Evolutionary conservation across 2,888 invertebrate genomes (phyloP).

Genomic region (Alentia gelatinosa): DNA sequence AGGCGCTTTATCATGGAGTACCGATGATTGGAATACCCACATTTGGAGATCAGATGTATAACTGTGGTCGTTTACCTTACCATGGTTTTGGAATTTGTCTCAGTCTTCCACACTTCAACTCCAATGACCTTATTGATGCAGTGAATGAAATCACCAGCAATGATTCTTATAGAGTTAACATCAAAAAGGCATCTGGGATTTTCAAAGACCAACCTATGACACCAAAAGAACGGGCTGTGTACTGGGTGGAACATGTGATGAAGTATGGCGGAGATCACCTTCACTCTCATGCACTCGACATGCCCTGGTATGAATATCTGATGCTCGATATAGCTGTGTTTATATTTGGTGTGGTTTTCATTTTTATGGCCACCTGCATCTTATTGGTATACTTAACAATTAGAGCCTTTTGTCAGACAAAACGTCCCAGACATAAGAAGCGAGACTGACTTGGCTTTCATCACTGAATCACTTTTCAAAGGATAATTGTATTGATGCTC

Average conservation of each 20-base stretch:
- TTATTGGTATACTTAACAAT: background rate
- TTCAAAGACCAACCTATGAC: slow-evolving; percentile 58
- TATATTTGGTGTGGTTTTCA: background rate
- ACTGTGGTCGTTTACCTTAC: slow-evolving; percentile 60
- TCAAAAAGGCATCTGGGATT: slow-evolving; percentile 62
- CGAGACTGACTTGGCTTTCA: no score
- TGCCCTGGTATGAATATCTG: slow-evolving; percentile 68
- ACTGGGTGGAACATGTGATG: slow-evolving; percentile 70
- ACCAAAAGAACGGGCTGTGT: slow-evolving; percentile 66
- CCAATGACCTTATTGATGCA: slow-evolving; percentile 57
- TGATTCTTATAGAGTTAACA: slow-evolving; percentile 58
- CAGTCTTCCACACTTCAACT: background rate
- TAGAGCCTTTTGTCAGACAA: background rate
- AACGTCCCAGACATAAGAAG: no score
- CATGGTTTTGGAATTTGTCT: slow-evolving; percentile 57
- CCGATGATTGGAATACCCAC: slow-evolving; percentile 69
- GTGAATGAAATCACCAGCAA: slow-evolving; percentile 63
- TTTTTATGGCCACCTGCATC: background rate
- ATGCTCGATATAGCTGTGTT: slow-evolving; percentile 64
- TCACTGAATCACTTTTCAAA: no score
- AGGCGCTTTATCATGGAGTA: slow-evolving; percentile 68
- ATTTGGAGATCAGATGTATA: slow-evolving; percentile 65
- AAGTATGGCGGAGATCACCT: slow-evolving; percentile 69
- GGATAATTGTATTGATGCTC: no score
- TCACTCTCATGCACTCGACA: slow-evolving; percentile 64